phyloP scores from a whole-genome alignment of 53 echinoderm and acorn worm species.

The Echinarachnius parma region DNA sequence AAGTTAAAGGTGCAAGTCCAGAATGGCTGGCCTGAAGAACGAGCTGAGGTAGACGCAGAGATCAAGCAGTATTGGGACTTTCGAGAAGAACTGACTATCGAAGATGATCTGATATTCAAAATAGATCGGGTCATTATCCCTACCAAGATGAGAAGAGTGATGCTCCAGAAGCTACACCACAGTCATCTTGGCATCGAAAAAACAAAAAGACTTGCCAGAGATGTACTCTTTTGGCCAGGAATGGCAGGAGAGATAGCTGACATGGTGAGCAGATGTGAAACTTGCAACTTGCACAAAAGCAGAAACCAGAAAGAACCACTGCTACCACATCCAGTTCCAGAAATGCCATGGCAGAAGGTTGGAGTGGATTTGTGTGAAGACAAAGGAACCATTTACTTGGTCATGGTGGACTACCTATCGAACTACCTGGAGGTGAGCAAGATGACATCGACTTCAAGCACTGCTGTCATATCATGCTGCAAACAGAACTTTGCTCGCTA shows the following conservation, averaged over 20 bases:
- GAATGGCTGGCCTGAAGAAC: conserved; percentile 19
- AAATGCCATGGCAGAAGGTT: conserved; percentile 56
- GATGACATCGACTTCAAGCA: no score
- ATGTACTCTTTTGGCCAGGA: conserved; percentile 40
- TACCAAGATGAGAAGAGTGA: conserved; percentile 5
- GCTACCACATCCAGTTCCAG: conserved; percentile 31
- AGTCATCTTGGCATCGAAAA: conserved; percentile 44
- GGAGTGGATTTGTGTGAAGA: conserved; percentile 55
- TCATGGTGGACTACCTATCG: no score
- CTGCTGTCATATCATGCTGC: conserved; percentile 30
- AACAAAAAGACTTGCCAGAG: conserved; percentile 42
- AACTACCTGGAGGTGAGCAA: no score
- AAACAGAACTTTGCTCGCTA: conserved; percentile 54
- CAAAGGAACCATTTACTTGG: conserved; percentile 12
- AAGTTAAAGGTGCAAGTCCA: background rate
- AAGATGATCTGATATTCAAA: conserved; percentile 48
- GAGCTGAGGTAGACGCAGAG: background rate
- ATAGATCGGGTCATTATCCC: conserved; percentile 36
- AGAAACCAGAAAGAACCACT: conserved; percentile 40
- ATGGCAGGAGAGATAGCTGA: conserved; percentile 42
- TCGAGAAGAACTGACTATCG: conserved; percentile 46
- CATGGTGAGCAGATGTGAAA: conserved; percentile 29
- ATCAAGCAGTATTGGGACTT: conserved; percentile 54
- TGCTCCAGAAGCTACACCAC: conserved; percentile 38
- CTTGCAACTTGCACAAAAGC: conserved; percentile 18